These are phyloP conservation scores for Nesogale talazaci DNA, from an alignment of 2,113 vertebrate genomes.

Conservation along the genomic window DNA sequence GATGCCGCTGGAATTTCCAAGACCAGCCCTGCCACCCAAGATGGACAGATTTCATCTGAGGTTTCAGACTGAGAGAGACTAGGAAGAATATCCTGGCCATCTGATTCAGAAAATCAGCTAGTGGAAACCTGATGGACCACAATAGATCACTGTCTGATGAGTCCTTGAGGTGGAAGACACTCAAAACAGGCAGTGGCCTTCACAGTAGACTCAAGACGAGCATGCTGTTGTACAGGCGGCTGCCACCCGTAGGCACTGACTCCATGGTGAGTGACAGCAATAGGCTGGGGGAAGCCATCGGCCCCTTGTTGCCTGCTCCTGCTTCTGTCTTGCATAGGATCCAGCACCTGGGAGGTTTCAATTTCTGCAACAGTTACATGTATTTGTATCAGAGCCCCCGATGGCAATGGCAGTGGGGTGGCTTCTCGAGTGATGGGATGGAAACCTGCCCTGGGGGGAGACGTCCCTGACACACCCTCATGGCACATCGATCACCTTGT, in stretches of 20 bases:
- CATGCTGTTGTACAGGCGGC: neutral
- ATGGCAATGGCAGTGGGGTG: rapidly evolving
- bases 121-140: neutral
- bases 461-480: rapidly evolving
- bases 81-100: neutral
- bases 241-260: neutral
- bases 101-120: neutral
- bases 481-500: rapidly evolving
- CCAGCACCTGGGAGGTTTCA: rapidly evolving
- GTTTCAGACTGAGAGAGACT: neutral
- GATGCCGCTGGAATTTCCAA: neutral
- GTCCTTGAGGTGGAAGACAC: neutral
- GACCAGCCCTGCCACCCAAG: neutral
- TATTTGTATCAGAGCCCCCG: rapidly evolving
- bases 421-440: rapidly evolving
- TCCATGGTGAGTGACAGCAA: neutral
- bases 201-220: neutral
- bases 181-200: neutral
- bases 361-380: rapidly evolving
- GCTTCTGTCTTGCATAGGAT: neutral
- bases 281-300: rapidly evolving
- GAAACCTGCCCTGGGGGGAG: neutral
- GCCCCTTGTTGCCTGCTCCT: neutral
- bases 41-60: neutral
- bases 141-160: neutral